Conservation (phyloP, 1,140 invertebrate species). For the Drosophila ananassae region DNA sequence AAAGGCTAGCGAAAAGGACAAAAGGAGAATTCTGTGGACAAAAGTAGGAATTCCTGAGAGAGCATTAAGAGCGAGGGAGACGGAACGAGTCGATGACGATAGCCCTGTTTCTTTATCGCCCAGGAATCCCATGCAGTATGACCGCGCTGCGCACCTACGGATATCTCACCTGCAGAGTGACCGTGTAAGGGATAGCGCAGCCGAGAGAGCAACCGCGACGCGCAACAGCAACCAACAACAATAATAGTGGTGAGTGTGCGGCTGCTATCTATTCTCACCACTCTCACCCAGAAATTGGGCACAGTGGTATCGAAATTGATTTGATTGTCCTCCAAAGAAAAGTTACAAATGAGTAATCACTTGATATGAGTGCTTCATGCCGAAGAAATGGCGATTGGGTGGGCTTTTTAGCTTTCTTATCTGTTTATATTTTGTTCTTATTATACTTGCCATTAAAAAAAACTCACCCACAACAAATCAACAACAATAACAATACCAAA, state of each 20-base stretch:
- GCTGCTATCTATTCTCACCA: conserved; percentile 42
- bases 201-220: conserved; percentile 20
- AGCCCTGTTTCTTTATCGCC: conserved; percentile 1
- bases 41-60: conserved; percentile 39
- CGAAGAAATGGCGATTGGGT: neutral
- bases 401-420: no score
- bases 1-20: conserved; percentile 11
- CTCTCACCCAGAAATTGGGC: conserved; percentile 52
- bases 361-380: neutral
- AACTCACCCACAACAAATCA: neutral
- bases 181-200: conserved; percentile 22
- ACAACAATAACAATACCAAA: conserved; percentile 50
- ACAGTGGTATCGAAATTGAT: conserved; percentile 36
- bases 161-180: conserved; percentile 29
- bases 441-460: no score
- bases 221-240: conserved; percentile 23
- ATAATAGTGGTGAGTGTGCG: conserved; percentile 47
- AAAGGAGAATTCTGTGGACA: conserved; percentile 49
- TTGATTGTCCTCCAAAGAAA: neutral
- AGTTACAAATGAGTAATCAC: conserved; percentile 27
- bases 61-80: conserved; percentile 11
- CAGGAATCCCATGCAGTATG: conserved; percentile 35
- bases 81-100: conserved; percentile 19
- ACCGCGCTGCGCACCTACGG: conserved; percentile 13
- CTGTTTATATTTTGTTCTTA: no score